Conservation (phyloP, 2,888 invertebrate species). For the Plagodis pulveraria region DNA sequence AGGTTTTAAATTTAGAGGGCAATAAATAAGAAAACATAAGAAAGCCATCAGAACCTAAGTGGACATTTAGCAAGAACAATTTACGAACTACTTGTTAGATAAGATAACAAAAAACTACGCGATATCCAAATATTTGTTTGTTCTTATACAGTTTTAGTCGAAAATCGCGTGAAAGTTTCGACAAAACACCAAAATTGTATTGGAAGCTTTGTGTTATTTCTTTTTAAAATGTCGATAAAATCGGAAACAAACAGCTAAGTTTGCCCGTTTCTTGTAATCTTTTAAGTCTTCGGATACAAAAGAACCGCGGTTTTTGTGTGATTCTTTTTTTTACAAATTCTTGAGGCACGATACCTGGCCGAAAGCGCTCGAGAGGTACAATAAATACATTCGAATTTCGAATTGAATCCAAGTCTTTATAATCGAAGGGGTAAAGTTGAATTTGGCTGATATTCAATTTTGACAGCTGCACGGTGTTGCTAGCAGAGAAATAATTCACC, state of each 20-base stretch:
- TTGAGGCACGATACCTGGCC: conserved; percentile 65
- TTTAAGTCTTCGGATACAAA: conserved; percentile 64
- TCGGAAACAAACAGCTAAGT: conserved; percentile 68
- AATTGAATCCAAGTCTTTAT: conserved; percentile 22
- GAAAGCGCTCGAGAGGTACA: conserved; percentile 40
- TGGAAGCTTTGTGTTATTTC: conserved; percentile 38
- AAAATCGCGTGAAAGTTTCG: conserved; percentile 10
- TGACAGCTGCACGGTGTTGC: conserved; percentile 42
- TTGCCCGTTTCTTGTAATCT: conserved; percentile 72
- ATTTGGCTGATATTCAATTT: conserved; percentile 42
- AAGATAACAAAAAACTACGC: conserved; percentile 41
- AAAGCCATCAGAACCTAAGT: conserved; percentile 66
- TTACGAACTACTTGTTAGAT: conserved; percentile 53
- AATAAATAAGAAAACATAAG: conserved; percentile 48
- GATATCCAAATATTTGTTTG: conserved; percentile 5
- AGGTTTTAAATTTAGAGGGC: conserved; percentile 10
- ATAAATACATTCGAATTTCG: conserved; percentile 1
- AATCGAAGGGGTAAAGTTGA: conserved; percentile 46
- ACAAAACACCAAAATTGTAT: conserved; percentile 7
- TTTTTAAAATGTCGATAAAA: conserved; percentile 69
- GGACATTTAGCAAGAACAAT: conserved; percentile 64
- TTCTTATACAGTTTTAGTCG: conserved; percentile 9
- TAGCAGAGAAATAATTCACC: conserved; percentile 38
- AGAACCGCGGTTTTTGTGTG: conserved; percentile 72
- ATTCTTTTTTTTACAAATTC: conserved; percentile 63